These are phyloP conservation scores for Drosophila nr. fundita DNA, from an alignment of 2,888 invertebrate genomes.

Conservation along the genomic window DNA sequence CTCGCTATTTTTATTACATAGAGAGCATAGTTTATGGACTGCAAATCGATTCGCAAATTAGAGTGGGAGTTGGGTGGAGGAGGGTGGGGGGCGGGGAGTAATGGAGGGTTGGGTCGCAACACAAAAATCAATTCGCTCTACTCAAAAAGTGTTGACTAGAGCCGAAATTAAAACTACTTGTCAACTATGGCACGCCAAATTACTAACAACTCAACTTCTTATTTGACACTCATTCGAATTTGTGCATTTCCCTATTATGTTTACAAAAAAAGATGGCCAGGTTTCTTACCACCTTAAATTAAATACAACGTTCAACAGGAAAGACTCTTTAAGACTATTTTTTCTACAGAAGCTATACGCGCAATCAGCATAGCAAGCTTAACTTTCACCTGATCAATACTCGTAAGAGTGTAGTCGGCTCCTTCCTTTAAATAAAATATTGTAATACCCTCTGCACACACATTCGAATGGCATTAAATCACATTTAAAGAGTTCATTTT, in stretches of 20 bases:
- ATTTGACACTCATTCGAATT: conserved; percentile 53
- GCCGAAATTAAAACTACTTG: conserved; percentile 61
- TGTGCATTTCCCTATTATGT: conserved; percentile 2
- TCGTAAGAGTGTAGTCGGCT: not conserved
- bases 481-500: conserved; percentile 73
- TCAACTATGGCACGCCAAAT: conserved; percentile 48
- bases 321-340: not conserved
- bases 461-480: conserved; percentile 43
- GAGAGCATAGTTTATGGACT: conserved; percentile 22
- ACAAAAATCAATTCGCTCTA: conserved; percentile 61
- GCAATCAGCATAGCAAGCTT: too few species aligned
- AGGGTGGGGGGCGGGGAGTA: not conserved
- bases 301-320: not conserved
- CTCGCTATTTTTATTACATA: conserved; percentile 34
- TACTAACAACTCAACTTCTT: conserved; percentile 7
- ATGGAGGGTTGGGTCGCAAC: conserved; percentile 13
- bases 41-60: conserved; percentile 38
- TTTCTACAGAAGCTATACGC: too few species aligned
- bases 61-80: not conserved
- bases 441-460: conserved; percentile 7
- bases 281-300: conserved; percentile 27
- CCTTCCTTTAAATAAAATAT: not conserved
- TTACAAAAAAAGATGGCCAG: not conserved
- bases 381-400: conserved; percentile 1
- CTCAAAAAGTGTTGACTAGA: conserved; percentile 61